Conservation (phyloP, 2,113 vertebrate genomes). For the Gnathonemus longibarbis region DNA sequence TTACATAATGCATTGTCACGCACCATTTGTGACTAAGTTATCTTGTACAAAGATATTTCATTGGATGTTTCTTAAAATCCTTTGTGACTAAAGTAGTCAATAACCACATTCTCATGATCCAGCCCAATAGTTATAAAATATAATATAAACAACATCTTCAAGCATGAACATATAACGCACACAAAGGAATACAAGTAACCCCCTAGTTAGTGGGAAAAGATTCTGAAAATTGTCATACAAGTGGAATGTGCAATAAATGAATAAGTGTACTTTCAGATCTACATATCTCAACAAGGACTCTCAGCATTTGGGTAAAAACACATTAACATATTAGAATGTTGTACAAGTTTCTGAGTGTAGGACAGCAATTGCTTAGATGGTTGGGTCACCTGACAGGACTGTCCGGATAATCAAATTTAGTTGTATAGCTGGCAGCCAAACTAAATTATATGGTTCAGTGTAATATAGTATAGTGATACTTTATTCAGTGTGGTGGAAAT, state of each 20-base stretch:
- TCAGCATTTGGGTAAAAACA: background rate
- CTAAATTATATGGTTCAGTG: background rate
- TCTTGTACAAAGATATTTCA: background rate
- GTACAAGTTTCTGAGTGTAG: background rate
- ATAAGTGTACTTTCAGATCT: background rate
- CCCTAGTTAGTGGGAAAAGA: background rate
- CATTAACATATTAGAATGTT: background rate
- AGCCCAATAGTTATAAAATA: too few species aligned
- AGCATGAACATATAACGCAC: background rate
- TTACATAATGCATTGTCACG: background rate
- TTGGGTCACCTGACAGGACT: background rate
- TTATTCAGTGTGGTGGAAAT: background rate
- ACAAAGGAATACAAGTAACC: background rate
- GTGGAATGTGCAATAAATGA: background rate
- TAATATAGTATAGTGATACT: background rate
- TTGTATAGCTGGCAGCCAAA: background rate
- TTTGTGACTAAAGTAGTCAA: background rate
- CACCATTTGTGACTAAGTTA: background rate
- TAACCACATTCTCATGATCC: background rate
- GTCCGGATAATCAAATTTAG: background rate
- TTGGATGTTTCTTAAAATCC: background rate
- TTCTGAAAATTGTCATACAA: background rate
- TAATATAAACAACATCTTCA: background rate
- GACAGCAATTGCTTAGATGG: background rate
- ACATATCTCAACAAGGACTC: background rate